These are phyloP conservation scores for Drosophila prolongata DNA, from an alignment of 2,888 invertebrate species.

Conservation along the genomic window DNA sequence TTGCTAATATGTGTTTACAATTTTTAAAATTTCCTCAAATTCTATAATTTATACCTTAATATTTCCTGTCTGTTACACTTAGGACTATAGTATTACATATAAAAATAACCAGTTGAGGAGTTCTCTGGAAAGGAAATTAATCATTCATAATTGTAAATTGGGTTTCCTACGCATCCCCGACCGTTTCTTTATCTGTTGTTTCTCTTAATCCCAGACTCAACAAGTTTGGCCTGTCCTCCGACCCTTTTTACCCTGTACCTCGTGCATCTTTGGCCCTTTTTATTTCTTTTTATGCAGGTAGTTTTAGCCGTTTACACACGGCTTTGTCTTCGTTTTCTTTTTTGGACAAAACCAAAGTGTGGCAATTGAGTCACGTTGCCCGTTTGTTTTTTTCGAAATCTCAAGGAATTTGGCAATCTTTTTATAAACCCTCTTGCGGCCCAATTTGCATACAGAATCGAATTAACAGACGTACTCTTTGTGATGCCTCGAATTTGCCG, in stretches of 20 bases:
- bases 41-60: too few species aligned
- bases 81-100: slow-evolving; percentile 6
- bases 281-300: slow-evolving; percentile 41
- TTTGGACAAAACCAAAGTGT: slow-evolving; percentile 45
- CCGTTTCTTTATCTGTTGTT: slow-evolving; percentile 35
- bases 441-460: slow-evolving; percentile 36
- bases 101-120: slow-evolving; percentile 46
- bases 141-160: slow-evolving; percentile 57
- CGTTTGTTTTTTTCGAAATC: slow-evolving; percentile 23
- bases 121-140: slow-evolving; percentile 40
- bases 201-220: slow-evolving; percentile 29
- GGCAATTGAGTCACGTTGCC: slow-evolving; percentile 53
- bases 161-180: slow-evolving; percentile 33
- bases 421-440: slow-evolving; percentile 2
- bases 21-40: too few species aligned
- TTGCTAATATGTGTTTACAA: too few species aligned
- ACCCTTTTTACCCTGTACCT: slow-evolving; percentile 11
- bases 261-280: slow-evolving; percentile 26
- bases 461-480: slow-evolving; percentile 13
- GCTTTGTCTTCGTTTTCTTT: slow-evolving; percentile 19
- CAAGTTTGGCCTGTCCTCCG: slow-evolving; percentile 36
- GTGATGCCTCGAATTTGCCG: slow-evolving; percentile 31
- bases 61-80: slow-evolving; percentile 4
- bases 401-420: slow-evolving; percentile 15
- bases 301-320: slow-evolving; percentile 27